A percentile compares a stretch with the other conserved stretches of the same genome.
Evolutionary conservation across 2,888 invertebrate species (phyloP).

Genomic region (Gasteruption jaculator): DNA sequence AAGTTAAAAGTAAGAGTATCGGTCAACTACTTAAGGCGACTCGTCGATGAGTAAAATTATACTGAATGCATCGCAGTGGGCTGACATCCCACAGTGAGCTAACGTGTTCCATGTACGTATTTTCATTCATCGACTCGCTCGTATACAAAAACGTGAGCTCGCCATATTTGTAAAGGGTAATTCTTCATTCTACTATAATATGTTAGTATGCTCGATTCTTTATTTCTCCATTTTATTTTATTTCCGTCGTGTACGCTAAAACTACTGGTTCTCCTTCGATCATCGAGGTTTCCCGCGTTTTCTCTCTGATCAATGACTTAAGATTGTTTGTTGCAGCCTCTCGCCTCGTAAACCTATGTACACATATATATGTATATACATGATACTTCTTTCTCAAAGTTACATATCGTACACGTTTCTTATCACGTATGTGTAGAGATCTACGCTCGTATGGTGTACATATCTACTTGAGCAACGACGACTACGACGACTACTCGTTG

Average conservation of each 20-base stretch:
- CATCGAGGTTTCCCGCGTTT: conserved; percentile 32
- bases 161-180: conserved; percentile 28
- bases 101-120: conserved; percentile 11
- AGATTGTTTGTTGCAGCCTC: conserved; percentile 20
- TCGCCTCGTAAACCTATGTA: conserved; percentile 4
- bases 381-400: background rate
- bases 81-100: conserved; percentile 31
- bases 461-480: too few species aligned
- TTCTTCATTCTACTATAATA: conserved; percentile 23
- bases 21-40: too few species aligned
- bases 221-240: too few species aligned
- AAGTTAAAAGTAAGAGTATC: too few species aligned
- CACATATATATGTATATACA: background rate
- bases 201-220: conserved; percentile 10
- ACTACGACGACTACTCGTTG: conserved; percentile 32
- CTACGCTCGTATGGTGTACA: conserved; percentile 17
- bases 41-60: conserved; percentile 14
- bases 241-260: too few species aligned
- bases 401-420: conserved; percentile 13
- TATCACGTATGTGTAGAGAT: too few species aligned
- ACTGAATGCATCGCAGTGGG: conserved; percentile 34
- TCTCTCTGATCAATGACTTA: conserved; percentile 38
- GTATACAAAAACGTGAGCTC: conserved; percentile 32
- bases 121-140: conserved; percentile 37
- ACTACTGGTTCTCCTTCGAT: conserved; percentile 3